Evolutionary conservation across 2,797 vertebrate genomes (phyloP).

Genomic region (Heteromormyrus szaboi): DNA sequence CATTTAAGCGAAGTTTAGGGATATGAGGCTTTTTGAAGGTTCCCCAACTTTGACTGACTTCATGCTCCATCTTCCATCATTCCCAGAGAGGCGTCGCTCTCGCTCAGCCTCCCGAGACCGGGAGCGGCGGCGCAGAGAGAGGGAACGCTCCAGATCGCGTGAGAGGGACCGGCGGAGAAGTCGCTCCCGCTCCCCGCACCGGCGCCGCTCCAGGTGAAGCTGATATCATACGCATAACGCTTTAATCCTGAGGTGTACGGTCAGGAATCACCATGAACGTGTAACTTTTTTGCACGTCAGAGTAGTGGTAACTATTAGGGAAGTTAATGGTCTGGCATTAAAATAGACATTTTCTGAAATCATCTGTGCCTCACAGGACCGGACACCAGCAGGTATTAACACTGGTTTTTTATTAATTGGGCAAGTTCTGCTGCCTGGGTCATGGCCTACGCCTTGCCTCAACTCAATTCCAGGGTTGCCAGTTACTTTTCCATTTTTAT

Average conservation of each 20-base stretch:
- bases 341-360: not conserved
- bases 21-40: not conserved
- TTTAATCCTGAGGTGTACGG: not conserved
- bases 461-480: not conserved
- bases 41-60: not conserved
- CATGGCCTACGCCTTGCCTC: not conserved
- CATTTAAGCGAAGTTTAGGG: not conserved
- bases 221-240: not conserved
- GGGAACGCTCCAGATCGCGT: conserved; percentile 77
- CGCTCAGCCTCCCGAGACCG: conserved; percentile 79
- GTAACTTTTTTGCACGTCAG: not conserved
- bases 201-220: conserved; percentile 79
- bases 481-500: not conserved
- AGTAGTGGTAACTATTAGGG: not conserved
- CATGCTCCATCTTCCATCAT: not conserved
- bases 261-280: not conserved
- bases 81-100: conserved; percentile 78
- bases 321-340: not conserved
- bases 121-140: conserved; percentile 73
- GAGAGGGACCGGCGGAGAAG: conserved; percentile 76
- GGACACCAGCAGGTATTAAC: not conserved
- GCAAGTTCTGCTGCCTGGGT: not conserved
- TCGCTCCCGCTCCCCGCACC: conserved; percentile 80
- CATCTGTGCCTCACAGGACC: not conserved
- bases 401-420: not conserved